Evolutionary conservation across 2,888 invertebrate genomes (phyloP).

Genomic region (Lamproptera curius): DNA sequence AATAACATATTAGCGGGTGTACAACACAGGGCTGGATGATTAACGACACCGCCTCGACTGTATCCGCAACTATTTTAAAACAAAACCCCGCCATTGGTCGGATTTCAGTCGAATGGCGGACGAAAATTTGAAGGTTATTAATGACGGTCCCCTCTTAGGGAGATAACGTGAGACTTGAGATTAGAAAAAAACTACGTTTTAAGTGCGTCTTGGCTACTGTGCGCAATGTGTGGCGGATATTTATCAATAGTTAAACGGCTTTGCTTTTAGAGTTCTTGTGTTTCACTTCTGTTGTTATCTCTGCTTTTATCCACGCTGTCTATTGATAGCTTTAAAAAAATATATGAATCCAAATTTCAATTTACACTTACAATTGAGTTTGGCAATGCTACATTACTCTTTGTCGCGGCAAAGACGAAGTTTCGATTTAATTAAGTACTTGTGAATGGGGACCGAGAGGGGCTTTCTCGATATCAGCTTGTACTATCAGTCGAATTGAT

Average conservation of each 20-base stretch:
- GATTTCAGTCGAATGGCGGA: conserved; percentile 68
- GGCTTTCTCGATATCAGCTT: conserved; percentile 54
- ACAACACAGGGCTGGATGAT: conserved; percentile 51
- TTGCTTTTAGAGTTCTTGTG: conserved; percentile 24
- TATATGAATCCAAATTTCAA: too few relatives aligned
- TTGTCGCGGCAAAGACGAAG: conserved; percentile 50
- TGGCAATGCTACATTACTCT: conserved; percentile 46
- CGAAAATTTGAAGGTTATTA: conserved; percentile 65
- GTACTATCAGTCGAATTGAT: conserved; percentile 45
- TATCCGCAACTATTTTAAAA: conserved; percentile 63
- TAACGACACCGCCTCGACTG: conserved; percentile 59
- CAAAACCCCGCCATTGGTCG: conserved; percentile 57
- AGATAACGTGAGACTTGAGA: conserved; percentile 50
- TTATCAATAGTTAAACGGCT: conserved; percentile 60
- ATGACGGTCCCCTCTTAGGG: conserved; percentile 53
- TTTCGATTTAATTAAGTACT: conserved; percentile 60
- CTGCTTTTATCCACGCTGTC: neutral
- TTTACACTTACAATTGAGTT: too few relatives aligned
- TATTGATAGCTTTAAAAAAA: conserved; percentile 1
- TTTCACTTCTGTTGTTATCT: conserved; percentile 6
- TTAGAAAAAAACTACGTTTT: conserved; percentile 42
- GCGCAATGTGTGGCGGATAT: conserved; percentile 45
- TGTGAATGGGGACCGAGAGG: conserved; percentile 34
- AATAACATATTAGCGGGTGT: conserved; percentile 31
- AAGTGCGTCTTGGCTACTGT: conserved; percentile 59